A percentile compares a stretch with the other conserved stretches of the same genome.
These are phyloP conservation scores for Mayetiola destructor DNA, from an alignment of 2,888 invertebrate genomes.

Conservation along the genomic window DNA sequence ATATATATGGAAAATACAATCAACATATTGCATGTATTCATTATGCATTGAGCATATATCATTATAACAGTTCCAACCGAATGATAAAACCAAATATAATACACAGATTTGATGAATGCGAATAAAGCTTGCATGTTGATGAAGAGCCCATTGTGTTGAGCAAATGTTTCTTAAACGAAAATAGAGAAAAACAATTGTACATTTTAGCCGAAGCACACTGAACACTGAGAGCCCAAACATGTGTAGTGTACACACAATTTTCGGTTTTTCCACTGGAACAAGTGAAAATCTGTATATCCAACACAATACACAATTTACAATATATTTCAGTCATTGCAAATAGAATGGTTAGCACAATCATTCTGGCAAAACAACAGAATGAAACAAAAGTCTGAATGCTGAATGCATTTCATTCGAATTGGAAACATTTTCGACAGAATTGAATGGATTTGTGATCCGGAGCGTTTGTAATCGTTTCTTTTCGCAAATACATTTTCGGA, in stretches of 20 bases:
- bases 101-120: not conserved
- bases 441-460: not conserved
- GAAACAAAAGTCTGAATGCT: no score
- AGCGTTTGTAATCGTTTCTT: not conserved
- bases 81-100: not conserved
- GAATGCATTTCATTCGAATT: no score
- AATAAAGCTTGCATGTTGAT: not conserved
- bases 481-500: not conserved
- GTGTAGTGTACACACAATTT: no score
- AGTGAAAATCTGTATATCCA: no score
- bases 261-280: no score
- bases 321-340: conserved; percentile 2
- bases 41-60: not conserved
- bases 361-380: conserved; percentile 3
- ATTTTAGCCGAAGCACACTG: not conserved
- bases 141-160: no score
- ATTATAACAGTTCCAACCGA: not conserved
- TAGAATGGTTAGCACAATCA: no score
- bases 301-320: not conserved
- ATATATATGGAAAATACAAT: not conserved
- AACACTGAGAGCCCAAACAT: no score
- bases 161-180: no score
- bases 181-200: conserved; percentile 1
- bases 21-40: no score
- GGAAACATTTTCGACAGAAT: conserved; percentile 2